Evolutionary conservation across 1,140 invertebrate genomes (phyloP).

Genomic region (Drosophila varians): DNA sequence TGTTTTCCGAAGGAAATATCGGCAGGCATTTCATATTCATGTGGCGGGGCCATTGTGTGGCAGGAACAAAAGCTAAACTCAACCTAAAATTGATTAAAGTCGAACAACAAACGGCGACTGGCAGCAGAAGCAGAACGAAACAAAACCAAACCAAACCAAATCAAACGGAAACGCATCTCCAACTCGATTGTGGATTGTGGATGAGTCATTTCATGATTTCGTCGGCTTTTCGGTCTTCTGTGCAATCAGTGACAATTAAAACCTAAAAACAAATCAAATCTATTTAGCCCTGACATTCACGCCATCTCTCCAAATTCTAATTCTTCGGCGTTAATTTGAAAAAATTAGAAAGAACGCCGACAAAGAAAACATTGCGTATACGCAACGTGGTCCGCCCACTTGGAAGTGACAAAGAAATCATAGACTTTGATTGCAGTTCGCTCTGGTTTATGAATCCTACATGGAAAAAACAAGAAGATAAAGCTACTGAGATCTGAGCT

Average conservation of each 20-base stretch:
- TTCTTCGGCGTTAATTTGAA: background rate
- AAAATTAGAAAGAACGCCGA: conserved; percentile 4
- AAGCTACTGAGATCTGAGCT: background rate
- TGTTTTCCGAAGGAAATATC: background rate
- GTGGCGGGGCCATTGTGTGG: background rate
- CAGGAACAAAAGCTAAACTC: conserved; percentile 33
- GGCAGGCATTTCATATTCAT: background rate
- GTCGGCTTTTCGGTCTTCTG: conserved; percentile 45
- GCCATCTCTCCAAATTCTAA: background rate
- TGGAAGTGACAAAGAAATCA: conserved; percentile 1
- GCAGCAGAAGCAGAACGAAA: background rate
- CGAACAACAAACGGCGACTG: conserved; percentile 17
- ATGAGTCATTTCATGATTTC: conserved; percentile 23
- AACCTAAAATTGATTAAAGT: conserved; percentile 40
- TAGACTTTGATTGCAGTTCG: conserved; percentile 13
- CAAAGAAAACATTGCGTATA: conserved; percentile 40
- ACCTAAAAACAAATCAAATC: conserved; percentile 56
- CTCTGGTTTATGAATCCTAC: background rate
- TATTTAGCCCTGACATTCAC: conserved; percentile 8
- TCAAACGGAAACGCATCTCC: conserved; percentile 31
- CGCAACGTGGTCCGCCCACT: conserved; percentile 30
- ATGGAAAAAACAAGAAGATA: background rate
- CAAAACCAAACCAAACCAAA: no score
- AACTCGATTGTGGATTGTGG: background rate
- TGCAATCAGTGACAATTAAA: conserved; percentile 72